Evolutionary conservation across 2,888 invertebrate genomes (phyloP).

Genomic region (Formica aserva): DNA sequence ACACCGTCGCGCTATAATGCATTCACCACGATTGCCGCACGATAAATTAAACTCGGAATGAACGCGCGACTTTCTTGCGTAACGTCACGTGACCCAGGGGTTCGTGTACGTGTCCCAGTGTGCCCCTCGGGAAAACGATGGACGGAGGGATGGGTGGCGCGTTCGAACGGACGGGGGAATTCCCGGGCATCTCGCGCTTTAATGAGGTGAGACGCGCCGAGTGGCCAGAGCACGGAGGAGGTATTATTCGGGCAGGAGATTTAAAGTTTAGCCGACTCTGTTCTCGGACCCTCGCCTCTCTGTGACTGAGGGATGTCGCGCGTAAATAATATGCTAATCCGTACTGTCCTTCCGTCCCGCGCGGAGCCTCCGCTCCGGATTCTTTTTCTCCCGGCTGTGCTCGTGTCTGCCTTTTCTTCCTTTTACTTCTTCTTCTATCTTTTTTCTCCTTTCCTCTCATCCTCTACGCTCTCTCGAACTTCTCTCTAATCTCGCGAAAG

Average conservation of each 20-base stretch:
- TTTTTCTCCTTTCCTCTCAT: conserved; percentile 18
- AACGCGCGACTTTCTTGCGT: conserved; percentile 73
- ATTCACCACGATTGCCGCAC: conserved; percentile 66
- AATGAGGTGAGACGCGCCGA: conserved; percentile 68
- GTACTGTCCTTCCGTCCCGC: conserved; percentile 53
- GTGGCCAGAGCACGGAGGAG: conserved; percentile 66
- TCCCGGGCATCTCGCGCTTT: conserved; percentile 62
- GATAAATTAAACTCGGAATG: conserved; percentile 77
- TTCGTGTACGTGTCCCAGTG: conserved; percentile 60
- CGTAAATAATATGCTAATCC: conserved; percentile 85
- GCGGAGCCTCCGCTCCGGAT: conserved; percentile 11
- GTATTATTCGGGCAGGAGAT: conserved; percentile 83
- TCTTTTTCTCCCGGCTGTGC: conserved; percentile 26
- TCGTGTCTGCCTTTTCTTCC: conserved; percentile 7
- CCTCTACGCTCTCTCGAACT: conserved; percentile 54
- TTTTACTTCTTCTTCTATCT: conserved; percentile 52
- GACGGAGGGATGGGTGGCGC: conserved; percentile 26
- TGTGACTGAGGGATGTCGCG: conserved; percentile 72
- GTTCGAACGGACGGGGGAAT: conserved; percentile 53
- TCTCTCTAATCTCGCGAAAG: conserved; percentile 71
- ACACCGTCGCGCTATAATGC: conserved; percentile 48
- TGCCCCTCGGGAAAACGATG: conserved; percentile 12
- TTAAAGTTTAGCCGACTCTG: conserved; percentile 82
- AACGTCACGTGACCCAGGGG: conserved; percentile 53
- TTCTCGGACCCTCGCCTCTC: conserved; percentile 75